phyloP scores from a whole-genome alignment of 2,888 invertebrate genomes.

The Drosophila kanekoi region DNA sequence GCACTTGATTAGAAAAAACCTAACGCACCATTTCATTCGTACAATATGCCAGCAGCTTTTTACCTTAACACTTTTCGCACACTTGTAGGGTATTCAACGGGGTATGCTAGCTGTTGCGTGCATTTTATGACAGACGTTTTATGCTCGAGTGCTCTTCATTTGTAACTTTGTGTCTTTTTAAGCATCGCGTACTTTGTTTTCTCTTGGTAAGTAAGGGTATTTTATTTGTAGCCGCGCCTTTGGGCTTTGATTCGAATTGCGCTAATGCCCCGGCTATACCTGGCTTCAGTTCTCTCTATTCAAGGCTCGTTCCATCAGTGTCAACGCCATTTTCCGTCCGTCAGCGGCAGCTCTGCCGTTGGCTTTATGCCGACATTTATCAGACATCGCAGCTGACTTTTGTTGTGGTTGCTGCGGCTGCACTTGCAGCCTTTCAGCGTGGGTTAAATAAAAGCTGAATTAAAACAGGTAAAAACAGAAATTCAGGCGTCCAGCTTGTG shows the following conservation, averaged over 20 bases:
- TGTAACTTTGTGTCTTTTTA: conserved; percentile 1
- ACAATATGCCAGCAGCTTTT: conserved; percentile 30
- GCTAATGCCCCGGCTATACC: conserved; percentile 29
- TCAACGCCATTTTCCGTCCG: conserved; percentile 61
- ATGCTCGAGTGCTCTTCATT: conserved; percentile 12
- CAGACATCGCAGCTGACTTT: conserved; percentile 48
- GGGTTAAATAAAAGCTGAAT: conserved; percentile 40
- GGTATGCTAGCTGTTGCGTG: not conserved
- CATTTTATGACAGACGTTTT: not conserved
- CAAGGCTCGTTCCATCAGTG: conserved; percentile 53
- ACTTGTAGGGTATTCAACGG: not conserved
- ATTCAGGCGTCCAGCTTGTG: not conserved
- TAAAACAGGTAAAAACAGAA: conserved; percentile 27
- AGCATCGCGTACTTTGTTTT: not conserved
- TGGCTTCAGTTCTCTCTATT: conserved; percentile 25
- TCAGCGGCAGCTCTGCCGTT: conserved; percentile 41
- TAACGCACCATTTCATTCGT: conserved; percentile 46
- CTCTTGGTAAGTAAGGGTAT: conserved; percentile 20
- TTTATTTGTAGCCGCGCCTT: conserved; percentile 3
- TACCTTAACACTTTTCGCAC: not conserved
- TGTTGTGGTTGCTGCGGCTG: conserved; percentile 38
- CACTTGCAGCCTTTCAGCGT: conserved; percentile 44
- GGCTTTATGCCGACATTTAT: conserved; percentile 59
- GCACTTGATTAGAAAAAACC: conserved; percentile 47
- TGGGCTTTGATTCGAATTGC: conserved; percentile 41